These are phyloP conservation scores for Drosophila nebulosa DNA, from an alignment of 1,140 invertebrate species.

Conservation along the genomic window DNA sequence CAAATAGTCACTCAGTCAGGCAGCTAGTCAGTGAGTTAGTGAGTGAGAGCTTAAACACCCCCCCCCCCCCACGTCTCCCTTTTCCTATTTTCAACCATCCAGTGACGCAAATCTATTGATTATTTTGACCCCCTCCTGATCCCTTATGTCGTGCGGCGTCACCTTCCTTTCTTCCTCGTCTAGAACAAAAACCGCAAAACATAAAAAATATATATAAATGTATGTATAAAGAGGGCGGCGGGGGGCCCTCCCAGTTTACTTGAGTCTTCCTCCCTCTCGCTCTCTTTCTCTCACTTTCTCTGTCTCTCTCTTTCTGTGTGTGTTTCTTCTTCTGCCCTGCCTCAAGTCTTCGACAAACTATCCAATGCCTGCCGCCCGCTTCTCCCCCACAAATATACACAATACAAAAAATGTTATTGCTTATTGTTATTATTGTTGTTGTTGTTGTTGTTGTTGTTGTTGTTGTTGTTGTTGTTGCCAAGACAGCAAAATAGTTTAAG, in stretches of 20 bases:
- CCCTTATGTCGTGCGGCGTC: not conserved
- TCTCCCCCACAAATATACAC: not conserved
- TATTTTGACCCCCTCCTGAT: slow-evolving; percentile 19
- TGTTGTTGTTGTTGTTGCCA: not conserved
- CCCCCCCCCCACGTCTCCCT: not conserved
- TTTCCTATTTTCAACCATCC: no score
- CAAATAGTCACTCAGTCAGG: not conserved
- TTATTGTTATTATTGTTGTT: not conserved
- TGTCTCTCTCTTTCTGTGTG: no score
- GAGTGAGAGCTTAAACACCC: no score
- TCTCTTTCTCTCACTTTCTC: no score
- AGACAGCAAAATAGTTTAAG: not conserved
- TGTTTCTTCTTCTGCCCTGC: not conserved
- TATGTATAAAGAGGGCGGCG: no score
- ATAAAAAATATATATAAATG: slow-evolving; percentile 10
- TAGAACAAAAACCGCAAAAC: slow-evolving; percentile 2
- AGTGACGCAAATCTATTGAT: slow-evolving; percentile 75
- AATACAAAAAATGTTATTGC: not conserved
- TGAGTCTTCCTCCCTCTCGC: no score
- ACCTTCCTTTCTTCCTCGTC: no score
- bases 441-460: no score
- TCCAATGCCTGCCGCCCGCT: no score
- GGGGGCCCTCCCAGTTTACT: no score
- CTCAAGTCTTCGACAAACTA: no score
- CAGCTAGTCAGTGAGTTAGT: not conserved